Evolutionary conservation across 2,797 vertebrate species (phyloP), one percentile per base, ranked within the genome.

Genomic region (Sebastes jordani): DNA sequence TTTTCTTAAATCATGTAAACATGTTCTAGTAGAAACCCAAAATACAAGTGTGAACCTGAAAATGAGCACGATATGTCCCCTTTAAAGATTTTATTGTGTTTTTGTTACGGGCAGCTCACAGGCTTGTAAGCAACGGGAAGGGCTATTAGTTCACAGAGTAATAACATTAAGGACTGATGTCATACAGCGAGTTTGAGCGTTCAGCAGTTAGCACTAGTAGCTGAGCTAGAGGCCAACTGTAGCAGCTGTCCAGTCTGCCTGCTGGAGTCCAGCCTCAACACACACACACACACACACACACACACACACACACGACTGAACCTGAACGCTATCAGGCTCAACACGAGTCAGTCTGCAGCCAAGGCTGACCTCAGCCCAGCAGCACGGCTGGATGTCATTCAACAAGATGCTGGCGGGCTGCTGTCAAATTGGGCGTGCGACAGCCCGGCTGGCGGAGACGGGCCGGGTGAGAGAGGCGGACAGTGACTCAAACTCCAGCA

Each of bases 401-500:
- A 60, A 59, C 30, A 42, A 29, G 25, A 67, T 11, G 32, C 55
- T 42, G 73, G 62, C 4, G 23, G 46, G 76, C 38, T 38, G 52
- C 4, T 5, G n/a, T 80, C 62, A 55, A 66, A 75, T 56, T 70
- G 27, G 76, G 49, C 6, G 4, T 3, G 55, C 1, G 1, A 49
- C 65, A 6, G 36, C 20, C 55, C 8, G 18, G 58, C 38, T 32
- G 27, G 46, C 64, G 71, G 60, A 70, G 66, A 16, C 11, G 52
- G 58, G 42, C 22, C 7, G 16, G 64, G 49, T 34, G 70, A 67
- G 4, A 56, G 22, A 84, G 69, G 56, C 8, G 27, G 69, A 62
- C 62, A 5, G 34, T 78, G 88, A 89, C 80, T 84, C 83, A 65
- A 62, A 54, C 68, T 67, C 78, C 65, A 32, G 76, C 54, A 56